These are phyloP conservation scores for Itoplectis maculator DNA, from an alignment of 2,888 invertebrate species.

Conservation along the genomic window DNA sequence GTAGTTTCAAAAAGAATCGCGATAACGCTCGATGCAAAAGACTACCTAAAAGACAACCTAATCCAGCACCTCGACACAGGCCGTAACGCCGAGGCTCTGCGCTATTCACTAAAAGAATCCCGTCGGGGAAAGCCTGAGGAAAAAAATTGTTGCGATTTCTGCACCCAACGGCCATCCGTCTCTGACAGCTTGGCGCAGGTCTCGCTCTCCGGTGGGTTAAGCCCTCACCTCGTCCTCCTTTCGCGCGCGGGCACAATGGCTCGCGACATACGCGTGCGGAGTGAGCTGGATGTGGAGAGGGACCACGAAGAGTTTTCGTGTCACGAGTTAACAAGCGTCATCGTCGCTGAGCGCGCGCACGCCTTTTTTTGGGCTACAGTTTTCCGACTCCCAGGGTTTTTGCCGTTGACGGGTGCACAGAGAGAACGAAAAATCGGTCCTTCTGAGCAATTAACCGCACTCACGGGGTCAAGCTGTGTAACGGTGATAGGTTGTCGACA, in stretches of 20 bases:
- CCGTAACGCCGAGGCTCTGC: neutral
- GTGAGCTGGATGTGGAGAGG: neutral
- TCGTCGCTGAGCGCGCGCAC: neutral
- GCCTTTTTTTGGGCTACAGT: neutral
- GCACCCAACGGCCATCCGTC: conserved; percentile 41
- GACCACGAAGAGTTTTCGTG: conserved; percentile 35
- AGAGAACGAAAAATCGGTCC: neutral
- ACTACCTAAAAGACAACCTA: neutral
- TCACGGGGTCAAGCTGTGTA: neutral
- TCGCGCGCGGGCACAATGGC: conserved; percentile 21
- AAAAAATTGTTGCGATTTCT: conserved; percentile 46
- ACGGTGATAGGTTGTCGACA: neutral
- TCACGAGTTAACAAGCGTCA: conserved; percentile 36
- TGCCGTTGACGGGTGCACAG: neutral
- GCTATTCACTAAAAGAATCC: conserved; percentile 13
- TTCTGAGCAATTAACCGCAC: neutral
- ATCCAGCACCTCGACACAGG: neutral
- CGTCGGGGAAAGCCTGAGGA: conserved; percentile 52
- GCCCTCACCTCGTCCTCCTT: conserved; percentile 15
- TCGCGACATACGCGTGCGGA: neutral
- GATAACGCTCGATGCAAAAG: too few species aligned
- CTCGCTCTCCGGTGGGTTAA: conserved; percentile 22
- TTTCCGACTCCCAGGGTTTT: neutral
- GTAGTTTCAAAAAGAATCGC: neutral
- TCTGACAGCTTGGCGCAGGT: conserved; percentile 37